Evolutionary conservation across 2,888 invertebrate species (phyloP).

Genomic region (Cryptosula pallasiana): DNA sequence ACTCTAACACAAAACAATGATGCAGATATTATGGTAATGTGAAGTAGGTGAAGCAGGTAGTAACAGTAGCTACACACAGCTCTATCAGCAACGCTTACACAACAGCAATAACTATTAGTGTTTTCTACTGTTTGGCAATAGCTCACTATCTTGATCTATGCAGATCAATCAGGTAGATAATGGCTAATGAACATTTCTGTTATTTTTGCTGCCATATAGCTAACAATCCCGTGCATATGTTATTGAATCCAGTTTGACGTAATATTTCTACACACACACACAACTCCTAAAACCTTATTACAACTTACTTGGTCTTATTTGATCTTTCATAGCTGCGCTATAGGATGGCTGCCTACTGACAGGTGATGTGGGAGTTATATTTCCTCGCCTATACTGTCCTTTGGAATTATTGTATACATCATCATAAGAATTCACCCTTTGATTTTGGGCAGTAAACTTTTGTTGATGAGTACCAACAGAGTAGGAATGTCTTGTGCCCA

Average conservation of each 20-base stretch:
- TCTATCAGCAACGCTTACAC: too few relatives aligned
- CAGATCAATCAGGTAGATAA: background rate
- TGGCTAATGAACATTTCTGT: background rate
- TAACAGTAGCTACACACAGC: too few relatives aligned
- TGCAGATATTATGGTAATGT: too few relatives aligned
- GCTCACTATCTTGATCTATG: background rate
- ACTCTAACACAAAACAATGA: too few relatives aligned
- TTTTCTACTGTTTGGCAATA: too few relatives aligned
- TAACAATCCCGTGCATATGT: too few relatives aligned
- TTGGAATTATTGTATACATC: slow-evolving; percentile 9
- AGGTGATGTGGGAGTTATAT: slow-evolving; percentile 17
- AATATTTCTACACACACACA: too few relatives aligned
- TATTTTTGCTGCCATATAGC: background rate
- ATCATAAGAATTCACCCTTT: slow-evolving; percentile 11
- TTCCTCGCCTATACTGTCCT: background rate
- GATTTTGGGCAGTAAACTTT: background rate
- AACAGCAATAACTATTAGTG: too few relatives aligned
- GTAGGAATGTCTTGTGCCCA: slow-evolving; percentile 11
- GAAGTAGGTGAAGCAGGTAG: too few relatives aligned
- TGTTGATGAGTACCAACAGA: background rate
- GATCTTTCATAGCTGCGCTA: slow-evolving; percentile 45
- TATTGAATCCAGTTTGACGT: too few relatives aligned
- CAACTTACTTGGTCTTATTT: slow-evolving; percentile 36
- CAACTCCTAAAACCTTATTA: too few relatives aligned
- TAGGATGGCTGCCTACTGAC: slow-evolving; percentile 44